Conservation (phyloP, 1,140 invertebrate genomes). For the Drosophila nigrodunni region DNA sequence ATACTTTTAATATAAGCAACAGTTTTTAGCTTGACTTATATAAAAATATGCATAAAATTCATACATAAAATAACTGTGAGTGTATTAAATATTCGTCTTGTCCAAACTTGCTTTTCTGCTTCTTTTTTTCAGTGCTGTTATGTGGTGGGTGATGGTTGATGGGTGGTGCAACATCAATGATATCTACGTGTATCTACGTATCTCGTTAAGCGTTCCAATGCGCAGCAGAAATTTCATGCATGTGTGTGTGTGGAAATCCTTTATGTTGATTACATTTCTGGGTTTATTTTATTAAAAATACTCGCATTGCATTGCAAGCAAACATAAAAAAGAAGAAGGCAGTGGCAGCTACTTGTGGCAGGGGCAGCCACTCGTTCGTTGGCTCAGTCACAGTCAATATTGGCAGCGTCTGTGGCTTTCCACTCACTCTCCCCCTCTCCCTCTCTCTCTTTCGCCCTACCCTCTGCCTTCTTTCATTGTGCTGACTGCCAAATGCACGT, state of each 20-base stretch:
- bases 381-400: conserved; percentile 77
- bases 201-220: conserved; percentile 74
- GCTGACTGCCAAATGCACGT: conserved; percentile 78
- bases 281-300: conserved; percentile 84
- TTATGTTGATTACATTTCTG: conserved; percentile 84
- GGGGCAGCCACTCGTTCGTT: conserved; percentile 37
- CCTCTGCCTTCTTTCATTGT: conserved; percentile 53
- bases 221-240: conserved; percentile 43
- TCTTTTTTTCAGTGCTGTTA: conserved; percentile 21
- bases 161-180: conserved; percentile 61
- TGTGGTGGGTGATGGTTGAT: not conserved
- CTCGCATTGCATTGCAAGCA: conserved; percentile 76
- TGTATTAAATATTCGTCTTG: not conserved
- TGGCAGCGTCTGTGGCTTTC: conserved; percentile 74
- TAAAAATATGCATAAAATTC: too few relatives aligned
- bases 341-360: conserved; percentile 14
- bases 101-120: conserved; percentile 3
- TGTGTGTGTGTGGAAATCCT: conserved; percentile 70
- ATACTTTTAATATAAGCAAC: too few relatives aligned
- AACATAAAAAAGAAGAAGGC: conserved; percentile 50
- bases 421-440: conserved; percentile 7
- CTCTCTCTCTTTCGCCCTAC: conserved; percentile 2
- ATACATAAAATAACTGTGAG: not conserved
- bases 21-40: too few relatives aligned
- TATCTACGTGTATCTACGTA: conserved; percentile 75